These are phyloP conservation scores for Psammodynastes pulverulentus DNA, from an alignment of 2,113 vertebrate species.

Conservation along the genomic window DNA sequence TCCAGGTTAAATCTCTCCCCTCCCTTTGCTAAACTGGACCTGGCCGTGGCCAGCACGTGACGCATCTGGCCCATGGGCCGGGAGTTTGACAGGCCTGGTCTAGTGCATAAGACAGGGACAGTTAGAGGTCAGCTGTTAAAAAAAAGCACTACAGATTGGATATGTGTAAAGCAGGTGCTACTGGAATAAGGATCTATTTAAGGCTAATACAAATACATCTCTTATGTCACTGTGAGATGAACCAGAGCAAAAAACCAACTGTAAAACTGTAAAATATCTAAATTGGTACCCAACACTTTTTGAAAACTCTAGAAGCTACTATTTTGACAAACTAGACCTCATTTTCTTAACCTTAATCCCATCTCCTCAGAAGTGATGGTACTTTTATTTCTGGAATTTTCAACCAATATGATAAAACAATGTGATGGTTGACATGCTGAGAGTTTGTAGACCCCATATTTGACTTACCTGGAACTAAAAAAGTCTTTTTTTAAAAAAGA, in stretches of 20 bases:
- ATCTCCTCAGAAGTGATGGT: neutral
- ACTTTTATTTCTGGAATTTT: neutral
- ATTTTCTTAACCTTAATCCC: neutral
- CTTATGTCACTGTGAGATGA: neutral
- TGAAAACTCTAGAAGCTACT: neutral
- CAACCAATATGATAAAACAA: neutral
- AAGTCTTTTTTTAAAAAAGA: neutral
- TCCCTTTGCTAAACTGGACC: no score
- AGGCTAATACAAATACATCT: neutral
- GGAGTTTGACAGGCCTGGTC: no score
- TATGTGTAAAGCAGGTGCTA: neutral
- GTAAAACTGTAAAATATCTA: neutral
- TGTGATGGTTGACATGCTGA: neutral
- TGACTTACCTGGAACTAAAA: neutral
- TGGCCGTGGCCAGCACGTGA: no score
- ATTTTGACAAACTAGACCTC: neutral
- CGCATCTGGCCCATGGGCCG: no score
- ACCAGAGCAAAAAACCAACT: neutral
- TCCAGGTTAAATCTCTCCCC: no score
- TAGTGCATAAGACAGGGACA: neutral
- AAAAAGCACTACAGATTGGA: neutral
- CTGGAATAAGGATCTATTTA: neutral
- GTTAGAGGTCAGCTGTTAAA: neutral
- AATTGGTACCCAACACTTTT: neutral
- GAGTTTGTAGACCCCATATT: neutral